Percentiles rank a stretch among this genome's conserved stretches.
These are phyloP conservation scores for Lasioglossum villosulum DNA, from an alignment of 2,888 invertebrate species.

Conservation along the genomic window DNA sequence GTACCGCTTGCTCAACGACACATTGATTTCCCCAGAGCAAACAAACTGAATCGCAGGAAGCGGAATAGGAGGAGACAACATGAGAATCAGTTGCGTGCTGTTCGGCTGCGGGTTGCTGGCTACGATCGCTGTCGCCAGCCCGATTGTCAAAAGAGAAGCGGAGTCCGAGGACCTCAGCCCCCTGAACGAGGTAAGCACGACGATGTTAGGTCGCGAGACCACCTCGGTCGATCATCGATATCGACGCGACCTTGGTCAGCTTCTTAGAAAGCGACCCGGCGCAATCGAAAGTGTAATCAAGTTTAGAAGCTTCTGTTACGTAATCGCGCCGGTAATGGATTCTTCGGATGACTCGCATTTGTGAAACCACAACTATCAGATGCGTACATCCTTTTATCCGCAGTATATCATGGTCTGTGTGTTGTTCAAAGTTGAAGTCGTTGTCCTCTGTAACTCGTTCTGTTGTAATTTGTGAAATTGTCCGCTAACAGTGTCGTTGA, in stretches of 20 bases:
- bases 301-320: background rate
- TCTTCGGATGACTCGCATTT: background rate
- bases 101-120: constrained; percentile 72
- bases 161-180: constrained; percentile 79
- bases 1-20: background rate
- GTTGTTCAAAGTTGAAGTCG: background rate
- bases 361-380: background rate
- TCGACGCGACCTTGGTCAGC: background rate
- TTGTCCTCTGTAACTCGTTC: background rate
- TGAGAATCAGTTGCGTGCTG: constrained; percentile 76
- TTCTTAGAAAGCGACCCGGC: constrained; percentile 1
- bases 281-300: constrained; percentile 7
- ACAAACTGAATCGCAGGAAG: constrained; percentile 21
- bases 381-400: background rate
- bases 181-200: constrained; percentile 81
- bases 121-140: constrained; percentile 71
- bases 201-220: background rate
- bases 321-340: background rate
- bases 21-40: constrained; percentile 41
- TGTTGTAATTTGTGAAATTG: background rate
- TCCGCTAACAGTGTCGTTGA: background rate
- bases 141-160: constrained; percentile 78
- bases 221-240: background rate
- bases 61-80: constrained; percentile 57
- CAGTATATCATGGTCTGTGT: background rate